These are phyloP conservation scores for Hylaea fasciaria DNA, from an alignment of 2,888 invertebrate species.

Conservation along the genomic window DNA sequence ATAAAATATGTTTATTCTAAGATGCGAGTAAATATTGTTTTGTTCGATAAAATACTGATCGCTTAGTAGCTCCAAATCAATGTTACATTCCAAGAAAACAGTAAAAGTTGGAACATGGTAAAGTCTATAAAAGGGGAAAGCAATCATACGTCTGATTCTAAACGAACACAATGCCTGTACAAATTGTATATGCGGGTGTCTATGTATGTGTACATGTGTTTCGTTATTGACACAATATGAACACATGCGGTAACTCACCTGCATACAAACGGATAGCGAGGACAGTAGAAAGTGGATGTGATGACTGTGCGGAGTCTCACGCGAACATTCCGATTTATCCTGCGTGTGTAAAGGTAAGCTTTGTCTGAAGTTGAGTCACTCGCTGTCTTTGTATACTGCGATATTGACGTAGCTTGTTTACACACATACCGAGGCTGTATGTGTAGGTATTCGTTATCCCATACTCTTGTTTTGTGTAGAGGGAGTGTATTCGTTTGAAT, in stretches of 20 bases:
- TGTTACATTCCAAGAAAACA: slow-evolving; percentile 38
- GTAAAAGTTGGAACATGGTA: slow-evolving; percentile 48
- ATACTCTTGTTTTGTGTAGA: slow-evolving; percentile 60
- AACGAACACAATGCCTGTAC: slow-evolving; percentile 65
- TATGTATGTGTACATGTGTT: slow-evolving; percentile 45
- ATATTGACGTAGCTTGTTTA: slow-evolving; percentile 73
- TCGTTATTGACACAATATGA: slow-evolving; percentile 23
- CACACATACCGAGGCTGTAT: slow-evolving; percentile 52
- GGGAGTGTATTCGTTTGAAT: slow-evolving; percentile 60
- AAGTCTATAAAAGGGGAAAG: slow-evolving; percentile 61
- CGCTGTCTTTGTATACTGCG: slow-evolving; percentile 26
- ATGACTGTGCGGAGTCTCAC: slow-evolving; percentile 3
- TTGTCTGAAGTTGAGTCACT: slow-evolving; percentile 25
- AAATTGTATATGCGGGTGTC: slow-evolving; percentile 55
- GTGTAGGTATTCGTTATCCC: slow-evolving; percentile 57
- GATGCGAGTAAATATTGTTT: slow-evolving; percentile 16
- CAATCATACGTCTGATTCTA: slow-evolving; percentile 70
- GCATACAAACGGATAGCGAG: background rate
- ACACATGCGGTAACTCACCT: slow-evolving; percentile 22
- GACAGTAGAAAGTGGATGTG: background rate
- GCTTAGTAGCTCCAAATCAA: slow-evolving; percentile 25
- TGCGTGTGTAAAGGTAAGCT: background rate
- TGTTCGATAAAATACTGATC: slow-evolving; percentile 8
- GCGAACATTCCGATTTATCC: background rate
- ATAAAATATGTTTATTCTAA: slow-evolving; percentile 3